A percentile compares a stretch with the other conserved stretches of the same genome.
Conservation (phyloP, 2,888 invertebrate species). For the Axea sp. region DNA sequence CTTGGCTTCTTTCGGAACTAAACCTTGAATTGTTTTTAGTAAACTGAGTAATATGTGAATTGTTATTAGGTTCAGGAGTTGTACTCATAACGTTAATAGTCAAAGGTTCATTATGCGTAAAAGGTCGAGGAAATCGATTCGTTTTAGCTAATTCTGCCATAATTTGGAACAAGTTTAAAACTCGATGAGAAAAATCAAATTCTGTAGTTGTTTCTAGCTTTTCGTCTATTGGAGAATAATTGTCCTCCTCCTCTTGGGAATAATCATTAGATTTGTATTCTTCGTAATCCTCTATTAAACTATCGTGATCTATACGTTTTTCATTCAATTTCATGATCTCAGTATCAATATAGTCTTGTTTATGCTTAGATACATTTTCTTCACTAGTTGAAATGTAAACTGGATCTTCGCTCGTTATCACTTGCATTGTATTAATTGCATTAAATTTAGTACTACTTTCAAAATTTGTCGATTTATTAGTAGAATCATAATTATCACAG, state of each 20-base stretch:
- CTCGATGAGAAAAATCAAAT: conserved; percentile 29
- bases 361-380: neutral
- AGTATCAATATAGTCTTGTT: conserved; percentile 15
- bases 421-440: neutral
- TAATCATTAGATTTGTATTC: conserved; percentile 18
- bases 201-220: conserved; percentile 23
- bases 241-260: conserved; percentile 4
- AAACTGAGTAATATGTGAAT: conserved; percentile 23
- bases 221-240: conserved; percentile 17
- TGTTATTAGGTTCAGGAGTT: conserved; percentile 15
- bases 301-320: conserved; percentile 10
- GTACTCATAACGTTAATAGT: conserved; percentile 45
- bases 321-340: conserved; percentile 11
- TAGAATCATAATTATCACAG: conserved; percentile 4
- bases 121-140: conserved; percentile 65
- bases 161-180: conserved; percentile 63
- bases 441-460: conserved; percentile 38
- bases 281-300: conserved; percentile 9
- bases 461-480: conserved; percentile 3
- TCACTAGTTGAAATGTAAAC: neutral
- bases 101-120: conserved; percentile 47
- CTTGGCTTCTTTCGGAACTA: conserved; percentile 1
- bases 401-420: neutral
- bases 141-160: conserved; percentile 67
- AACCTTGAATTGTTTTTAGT: conserved; percentile 9